A percentile compares a stretch with the other conserved stretches of the same genome.
Conservation (phyloP, 2,888 invertebrate species). For the Pandemis corylana region DNA sequence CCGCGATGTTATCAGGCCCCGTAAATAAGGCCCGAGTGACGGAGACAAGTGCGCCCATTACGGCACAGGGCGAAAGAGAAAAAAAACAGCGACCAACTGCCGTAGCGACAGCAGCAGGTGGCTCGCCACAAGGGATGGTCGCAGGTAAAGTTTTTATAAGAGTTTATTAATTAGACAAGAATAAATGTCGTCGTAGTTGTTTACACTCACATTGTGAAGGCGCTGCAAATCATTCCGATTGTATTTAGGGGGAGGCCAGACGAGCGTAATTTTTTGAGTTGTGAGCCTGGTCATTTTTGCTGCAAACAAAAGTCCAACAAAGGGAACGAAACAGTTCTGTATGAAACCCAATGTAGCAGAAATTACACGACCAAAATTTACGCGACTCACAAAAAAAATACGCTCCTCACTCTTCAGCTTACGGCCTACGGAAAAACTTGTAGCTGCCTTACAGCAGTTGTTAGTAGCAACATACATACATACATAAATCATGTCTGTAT, state of each 20-base stretch:
- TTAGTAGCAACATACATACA: too few species aligned
- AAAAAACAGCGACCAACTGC: slow-evolving; percentile 49
- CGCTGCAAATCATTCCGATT: background rate
- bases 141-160: background rate
- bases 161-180: background rate
- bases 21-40: slow-evolving; percentile 69
- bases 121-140: background rate
- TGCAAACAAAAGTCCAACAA: too few species aligned
- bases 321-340: too few species aligned
- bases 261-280: background rate
- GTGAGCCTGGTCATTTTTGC: background rate
- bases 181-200: background rate
- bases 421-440: too few species aligned
- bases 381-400: too few species aligned
- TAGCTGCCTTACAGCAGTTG: too few species aligned
- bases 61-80: slow-evolving; percentile 47
- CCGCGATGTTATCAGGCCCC: slow-evolving; percentile 68
- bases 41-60: slow-evolving; percentile 77
- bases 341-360: too few species aligned
- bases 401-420: too few species aligned
- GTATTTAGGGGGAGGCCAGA: too few species aligned
- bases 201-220: background rate
- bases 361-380: too few species aligned
- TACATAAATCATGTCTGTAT: too few species aligned
- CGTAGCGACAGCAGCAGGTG: slow-evolving; percentile 15